These are phyloP conservation scores for Cephus cinctus DNA, from an alignment of 1,140 invertebrate species.

Conservation along the genomic window DNA sequence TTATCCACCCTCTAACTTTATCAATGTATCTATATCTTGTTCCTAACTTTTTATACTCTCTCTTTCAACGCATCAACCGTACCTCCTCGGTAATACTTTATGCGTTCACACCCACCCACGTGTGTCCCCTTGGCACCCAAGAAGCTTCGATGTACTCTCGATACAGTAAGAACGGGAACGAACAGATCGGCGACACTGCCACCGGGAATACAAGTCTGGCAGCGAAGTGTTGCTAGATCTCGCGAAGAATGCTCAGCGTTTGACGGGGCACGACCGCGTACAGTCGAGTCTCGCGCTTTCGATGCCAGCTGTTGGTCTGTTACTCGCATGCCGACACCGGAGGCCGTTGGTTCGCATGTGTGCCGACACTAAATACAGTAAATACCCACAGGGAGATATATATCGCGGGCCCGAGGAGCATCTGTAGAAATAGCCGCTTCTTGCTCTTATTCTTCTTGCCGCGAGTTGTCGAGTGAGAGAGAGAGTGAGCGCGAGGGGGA, in stretches of 20 bases:
- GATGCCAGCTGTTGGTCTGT: slow-evolving; percentile 35
- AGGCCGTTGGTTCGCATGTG: neutral
- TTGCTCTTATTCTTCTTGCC: slow-evolving; percentile 19
- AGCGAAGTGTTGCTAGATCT: slow-evolving; percentile 30
- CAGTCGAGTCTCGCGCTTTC: neutral
- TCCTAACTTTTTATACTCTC: slow-evolving; percentile 16
- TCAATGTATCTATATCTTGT: neutral
- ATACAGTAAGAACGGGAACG: too few species aligned
- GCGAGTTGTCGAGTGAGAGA: too few species aligned
- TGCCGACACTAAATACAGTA: neutral
- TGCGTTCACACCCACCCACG: too few species aligned
- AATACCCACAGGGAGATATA: slow-evolving; percentile 2
- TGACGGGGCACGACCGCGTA: slow-evolving; percentile 34
- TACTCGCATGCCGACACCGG: slow-evolving; percentile 23
- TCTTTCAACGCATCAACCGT: too few species aligned
- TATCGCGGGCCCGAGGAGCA: slow-evolving; percentile 17
- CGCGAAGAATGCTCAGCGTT: slow-evolving; percentile 40
- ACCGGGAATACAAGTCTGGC: neutral
- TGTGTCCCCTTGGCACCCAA: too few species aligned
- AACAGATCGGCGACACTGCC: neutral
- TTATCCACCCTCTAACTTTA: slow-evolving; percentile 10
- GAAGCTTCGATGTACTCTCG: too few species aligned
- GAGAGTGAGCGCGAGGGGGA: too few species aligned
- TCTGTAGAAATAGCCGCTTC: slow-evolving; percentile 27
- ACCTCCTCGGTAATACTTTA: too few species aligned